Evolutionary conservation across 2,113 vertebrate genomes (phyloP).

Genomic region (Eurypyga helias): DNA sequence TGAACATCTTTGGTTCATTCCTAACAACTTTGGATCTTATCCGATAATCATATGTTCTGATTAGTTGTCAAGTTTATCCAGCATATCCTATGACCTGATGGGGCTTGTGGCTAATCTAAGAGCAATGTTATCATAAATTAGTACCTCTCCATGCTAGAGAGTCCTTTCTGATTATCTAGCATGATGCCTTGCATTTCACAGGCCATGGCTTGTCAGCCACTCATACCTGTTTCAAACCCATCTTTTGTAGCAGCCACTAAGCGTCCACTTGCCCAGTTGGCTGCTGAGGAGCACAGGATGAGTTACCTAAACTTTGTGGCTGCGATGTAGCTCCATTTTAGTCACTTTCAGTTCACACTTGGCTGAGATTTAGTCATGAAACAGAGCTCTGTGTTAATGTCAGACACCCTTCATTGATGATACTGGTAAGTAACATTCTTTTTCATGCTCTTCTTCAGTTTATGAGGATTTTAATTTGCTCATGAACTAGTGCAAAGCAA

Average conservation of each 20-base stretch:
- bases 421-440: neutral
- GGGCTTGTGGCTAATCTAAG: neutral
- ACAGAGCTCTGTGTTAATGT: neutral
- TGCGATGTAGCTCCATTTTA: neutral
- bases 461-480: neutral
- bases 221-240: neutral
- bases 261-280: neutral
- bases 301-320: neutral
- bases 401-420: neutral
- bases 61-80: neutral
- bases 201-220: neutral
- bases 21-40: neutral
- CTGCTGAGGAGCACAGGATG: neutral
- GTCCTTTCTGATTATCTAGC: neutral
- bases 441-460: neutral
- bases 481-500: neutral
- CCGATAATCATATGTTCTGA: constrained; percentile 23
- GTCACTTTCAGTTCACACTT: neutral
- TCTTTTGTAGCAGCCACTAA: neutral
- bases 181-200: neutral
- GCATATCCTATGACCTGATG: neutral
- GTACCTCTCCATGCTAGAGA: neutral
- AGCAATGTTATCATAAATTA: neutral
- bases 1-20: neutral
- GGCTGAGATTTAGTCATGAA: neutral